These are phyloP conservation scores for Omphaloscelis lunosa DNA, from an alignment of 2,888 invertebrate species.

Conservation along the genomic window DNA sequence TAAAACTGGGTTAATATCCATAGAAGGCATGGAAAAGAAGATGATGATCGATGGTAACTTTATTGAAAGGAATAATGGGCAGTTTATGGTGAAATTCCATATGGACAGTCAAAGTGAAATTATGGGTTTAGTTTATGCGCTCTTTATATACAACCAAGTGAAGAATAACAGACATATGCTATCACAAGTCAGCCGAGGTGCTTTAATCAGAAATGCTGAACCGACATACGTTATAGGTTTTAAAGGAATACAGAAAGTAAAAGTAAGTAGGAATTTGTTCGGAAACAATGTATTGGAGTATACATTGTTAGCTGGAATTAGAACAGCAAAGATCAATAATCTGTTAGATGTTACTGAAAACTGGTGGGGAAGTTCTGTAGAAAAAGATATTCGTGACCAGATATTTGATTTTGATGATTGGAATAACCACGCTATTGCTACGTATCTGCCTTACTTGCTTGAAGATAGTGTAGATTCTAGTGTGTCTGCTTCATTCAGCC, in stretches of 20 bases:
- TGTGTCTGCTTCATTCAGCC: constrained; percentile 93
- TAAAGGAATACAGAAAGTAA: constrained; percentile 98
- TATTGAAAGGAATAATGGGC: constrained; percentile 95
- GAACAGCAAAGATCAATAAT: constrained; percentile 96
- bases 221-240: constrained; percentile 97
- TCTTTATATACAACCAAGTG: constrained; percentile 94
- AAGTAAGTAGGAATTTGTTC: constrained; percentile 97
- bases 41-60: constrained; percentile 95
- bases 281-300: constrained; percentile 96
- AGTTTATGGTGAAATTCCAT: constrained; percentile 96
- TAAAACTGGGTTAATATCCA: constrained; percentile 94
- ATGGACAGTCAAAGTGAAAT: constrained; percentile 98
- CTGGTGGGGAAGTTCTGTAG: constrained; percentile 98
- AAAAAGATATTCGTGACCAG: constrained; percentile 93
- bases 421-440: constrained; percentile 99
- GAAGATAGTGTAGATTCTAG: constrained; percentile 94
- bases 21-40: constrained; percentile 99
- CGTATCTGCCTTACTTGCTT: constrained; percentile 96
- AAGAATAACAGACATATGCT: constrained; percentile 92
- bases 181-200: constrained; percentile 78
- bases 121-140: constrained; percentile 95
- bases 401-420: constrained; percentile 99
- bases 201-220: constrained; percentile 83
- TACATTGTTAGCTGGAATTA: constrained; percentile 97
- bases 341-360: constrained; percentile 97